Base-by-base conservation (phyloP, 2,797 vertebrate species). In the Eulemur coronatus region DNA sequence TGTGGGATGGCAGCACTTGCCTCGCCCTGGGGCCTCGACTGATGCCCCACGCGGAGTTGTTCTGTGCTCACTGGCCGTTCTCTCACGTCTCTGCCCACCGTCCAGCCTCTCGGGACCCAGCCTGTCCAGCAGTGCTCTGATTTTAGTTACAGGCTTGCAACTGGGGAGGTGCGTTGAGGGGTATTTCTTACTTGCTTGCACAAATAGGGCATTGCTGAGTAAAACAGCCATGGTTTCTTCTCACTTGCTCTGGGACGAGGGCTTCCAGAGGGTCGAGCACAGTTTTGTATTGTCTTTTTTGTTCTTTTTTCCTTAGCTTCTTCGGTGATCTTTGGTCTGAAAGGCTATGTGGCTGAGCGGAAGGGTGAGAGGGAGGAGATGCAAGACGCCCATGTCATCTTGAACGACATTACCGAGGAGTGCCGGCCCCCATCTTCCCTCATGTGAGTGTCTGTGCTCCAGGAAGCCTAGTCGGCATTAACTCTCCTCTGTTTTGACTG, bases 321-420 rank as follows among this genome's bases (percentile, higher is more conserved):
- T 46, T 94, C 98, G 98, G 99, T 98, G 43, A 80, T 99, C 73
- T 98, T 99, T 0, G 98, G 97, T 48, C 97, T 99, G 96, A 99
- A 98, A 86, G 99, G 99, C 94, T 99, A 99, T 0, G 99, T 99
- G 93, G 99, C 99, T 0, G 99, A 99, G 75, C 98, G 99, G 57
- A 99, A 99, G 20, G 99, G 99, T 0, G 99, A 99, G 97, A 98
- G 99, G 52, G 99, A 99, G 24, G 99, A 99, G 98, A 99, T 99
- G 99, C 99, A 99, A 98, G 99, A 99, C 14, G 99, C 99, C 59
- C 99, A 99, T 0, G 98, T 99, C 63, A 98, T 99, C 97, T 98
- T 99, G 72, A 99, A 99, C 0, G 99, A 99, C 92, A 99, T 99
- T 97, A 99, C 98, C 0, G 82, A 98, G 79, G 98, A 98, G 4